Evolutionary conservation across 35 echinoderm and acorn worm genomes (phyloP).

Genomic region (Stichopus chloronotus): DNA sequence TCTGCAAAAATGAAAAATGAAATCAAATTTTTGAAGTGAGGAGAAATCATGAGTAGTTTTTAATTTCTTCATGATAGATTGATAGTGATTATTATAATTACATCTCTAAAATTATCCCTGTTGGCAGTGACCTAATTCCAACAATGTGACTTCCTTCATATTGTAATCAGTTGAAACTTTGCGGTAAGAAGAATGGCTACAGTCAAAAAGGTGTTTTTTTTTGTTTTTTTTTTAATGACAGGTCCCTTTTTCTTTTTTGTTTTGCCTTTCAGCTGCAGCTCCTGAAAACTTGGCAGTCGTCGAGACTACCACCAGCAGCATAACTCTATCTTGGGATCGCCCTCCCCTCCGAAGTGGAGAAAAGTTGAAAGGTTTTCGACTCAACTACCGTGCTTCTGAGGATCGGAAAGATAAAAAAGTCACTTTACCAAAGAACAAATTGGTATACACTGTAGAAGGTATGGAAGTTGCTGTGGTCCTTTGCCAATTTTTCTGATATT

Average conservation of each 20-base stretch:
- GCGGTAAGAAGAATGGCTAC: no score
- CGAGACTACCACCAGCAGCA: background rate
- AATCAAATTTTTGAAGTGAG: no score
- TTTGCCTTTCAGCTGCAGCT: conserved; percentile 11
- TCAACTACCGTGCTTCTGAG: background rate
- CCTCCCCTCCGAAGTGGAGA: background rate
- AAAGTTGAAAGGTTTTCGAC: conserved; percentile 12
- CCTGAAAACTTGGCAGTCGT: background rate
- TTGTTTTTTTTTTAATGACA: no score
- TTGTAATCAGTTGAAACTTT: no score
- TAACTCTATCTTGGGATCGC: conserved; percentile 22
- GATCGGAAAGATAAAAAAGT: conserved; percentile 9
- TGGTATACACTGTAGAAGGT: conserved; percentile 1
- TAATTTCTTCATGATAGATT: no score
- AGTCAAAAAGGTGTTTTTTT: no score
- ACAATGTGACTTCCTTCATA: no score
- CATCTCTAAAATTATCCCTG: no score
- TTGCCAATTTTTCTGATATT: background rate
- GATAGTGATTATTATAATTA: no score
- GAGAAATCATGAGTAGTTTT: no score
- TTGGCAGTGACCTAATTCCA: no score
- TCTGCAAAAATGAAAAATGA: no score
- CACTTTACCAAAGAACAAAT: background rate
- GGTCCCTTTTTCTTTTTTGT: background rate
- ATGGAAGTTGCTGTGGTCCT: background rate